Base-by-base conservation (phyloP, 2,888 invertebrate species). In the Melipona beecheii region DNA sequence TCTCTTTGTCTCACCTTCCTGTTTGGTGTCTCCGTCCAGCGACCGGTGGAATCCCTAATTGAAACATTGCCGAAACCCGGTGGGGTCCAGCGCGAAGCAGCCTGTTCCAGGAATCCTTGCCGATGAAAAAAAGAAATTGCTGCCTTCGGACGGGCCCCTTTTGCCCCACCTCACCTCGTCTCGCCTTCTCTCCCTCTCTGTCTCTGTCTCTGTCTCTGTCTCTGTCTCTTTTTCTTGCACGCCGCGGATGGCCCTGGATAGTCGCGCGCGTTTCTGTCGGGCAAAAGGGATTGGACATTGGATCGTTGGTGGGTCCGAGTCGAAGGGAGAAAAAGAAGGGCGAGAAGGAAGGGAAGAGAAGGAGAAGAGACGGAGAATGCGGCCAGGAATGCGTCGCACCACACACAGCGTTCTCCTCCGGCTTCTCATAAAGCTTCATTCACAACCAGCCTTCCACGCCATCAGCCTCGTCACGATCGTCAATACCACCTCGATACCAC, bases 51-150 rank as follows among this genome's bases (percentile, higher is more conserved):
- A 82, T 85, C 87, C 84, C 89, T 90, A 90, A 90, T 90, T 90
- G 90, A 90, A 90, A 90, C 90, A 90, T 90, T 90, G 90, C 86
- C 89, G 81, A 83, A 82, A 81, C 86, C 84, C 85, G 70, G 90
- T 90, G 89, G 90, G 88, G 90, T 89, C 88, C 87, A 86, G 84
- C 83, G 87, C 84, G 90, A 88, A 90, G 85, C 90, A 88, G 87
- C 85, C 86, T 84, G 85, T 91, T 91, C 90, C 89, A 86, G 87
- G 90, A 90, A 91, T 88, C 85, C 79, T 52, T 79, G 81, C 78
- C 68, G 65, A 69, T 71, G 83, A 85, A 85, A 85, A 90, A 90
- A 87, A 85, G 85, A 85, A 84, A 86, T 71, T 73, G 77, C 60
- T 69, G 83, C 68, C 84, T 83, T 87, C 86, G 80, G 68, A 73